Conservation (phyloP, 2,888 invertebrate genomes). For the Onthophagus sagittarius region DNA sequence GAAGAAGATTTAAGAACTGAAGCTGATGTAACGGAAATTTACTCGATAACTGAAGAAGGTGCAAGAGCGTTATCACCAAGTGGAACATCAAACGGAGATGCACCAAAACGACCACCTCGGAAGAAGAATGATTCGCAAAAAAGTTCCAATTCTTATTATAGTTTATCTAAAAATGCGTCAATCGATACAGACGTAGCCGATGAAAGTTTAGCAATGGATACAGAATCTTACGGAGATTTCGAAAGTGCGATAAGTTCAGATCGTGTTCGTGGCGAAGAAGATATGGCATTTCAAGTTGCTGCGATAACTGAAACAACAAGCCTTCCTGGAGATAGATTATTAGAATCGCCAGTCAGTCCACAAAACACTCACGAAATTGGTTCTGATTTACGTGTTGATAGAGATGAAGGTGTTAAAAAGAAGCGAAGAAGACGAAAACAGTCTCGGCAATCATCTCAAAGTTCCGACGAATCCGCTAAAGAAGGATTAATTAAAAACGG, state of each 20-base stretch:
- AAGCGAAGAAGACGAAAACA: slow-evolving; percentile 47
- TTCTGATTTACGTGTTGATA: slow-evolving; percentile 45
- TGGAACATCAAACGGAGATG: slow-evolving; percentile 36
- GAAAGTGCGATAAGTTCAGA: slow-evolving; percentile 63
- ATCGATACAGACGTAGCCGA: slow-evolving; percentile 54
- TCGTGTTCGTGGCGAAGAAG: slow-evolving; percentile 40
- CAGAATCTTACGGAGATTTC: slow-evolving; percentile 63
- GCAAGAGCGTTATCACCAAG: slow-evolving; percentile 37
- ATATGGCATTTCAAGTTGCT: slow-evolving; percentile 44
- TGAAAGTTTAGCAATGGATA: slow-evolving; percentile 55
- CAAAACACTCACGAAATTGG: slow-evolving; percentile 48
- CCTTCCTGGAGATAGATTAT: slow-evolving; percentile 40
- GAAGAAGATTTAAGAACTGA: slow-evolving; percentile 84
- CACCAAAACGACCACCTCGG: slow-evolving; percentile 57
- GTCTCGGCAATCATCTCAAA: slow-evolving; percentile 37
- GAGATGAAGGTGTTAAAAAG: slow-evolving; percentile 50
- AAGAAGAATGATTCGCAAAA: slow-evolving; percentile 63
- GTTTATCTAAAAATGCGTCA: slow-evolving; percentile 59
- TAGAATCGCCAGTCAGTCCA: slow-evolving; percentile 45
- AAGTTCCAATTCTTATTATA: slow-evolving; percentile 59
- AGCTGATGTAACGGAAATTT: slow-evolving; percentile 76
- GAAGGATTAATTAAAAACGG: slow-evolving; percentile 36
- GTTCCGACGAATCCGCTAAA: slow-evolving; percentile 53
- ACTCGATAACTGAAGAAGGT: slow-evolving; percentile 75
- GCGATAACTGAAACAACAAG: slow-evolving; percentile 48